A percentile compares a stretch with the other conserved stretches of the same genome.
phyloP scores from a whole-genome alignment of 1,140 invertebrate genomes.

The Polyergus mexicanus region DNA sequence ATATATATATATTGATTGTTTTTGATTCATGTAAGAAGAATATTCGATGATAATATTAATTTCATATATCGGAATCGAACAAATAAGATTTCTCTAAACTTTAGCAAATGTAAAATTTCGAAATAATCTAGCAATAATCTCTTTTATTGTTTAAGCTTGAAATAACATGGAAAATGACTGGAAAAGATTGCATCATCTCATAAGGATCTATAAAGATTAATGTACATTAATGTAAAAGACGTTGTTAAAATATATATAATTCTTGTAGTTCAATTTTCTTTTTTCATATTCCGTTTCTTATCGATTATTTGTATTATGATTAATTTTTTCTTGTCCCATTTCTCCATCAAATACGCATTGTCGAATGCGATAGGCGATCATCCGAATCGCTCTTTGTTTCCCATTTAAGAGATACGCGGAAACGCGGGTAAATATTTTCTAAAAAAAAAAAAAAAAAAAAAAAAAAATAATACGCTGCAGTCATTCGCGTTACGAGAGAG shows the following conservation, averaged over 20 bases:
- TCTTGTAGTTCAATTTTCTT: not conserved
- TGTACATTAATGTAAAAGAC: not conserved
- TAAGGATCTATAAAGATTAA: too few species aligned
- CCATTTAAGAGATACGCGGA: not conserved
- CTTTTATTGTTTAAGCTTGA: slow-evolving; percentile 6
- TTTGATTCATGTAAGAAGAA: not conserved
- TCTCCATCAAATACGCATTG: not conserved
- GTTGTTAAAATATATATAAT: not conserved
- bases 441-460: slow-evolving; percentile 1
- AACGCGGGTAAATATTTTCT: slow-evolving; percentile 24
- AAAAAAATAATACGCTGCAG: slow-evolving; percentile 15
- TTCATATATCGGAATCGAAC: not conserved
- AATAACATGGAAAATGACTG: not conserved
- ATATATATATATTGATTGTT: not conserved
- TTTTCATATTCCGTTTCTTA: not conserved
- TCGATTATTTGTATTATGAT: not conserved
- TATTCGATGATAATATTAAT: not conserved
- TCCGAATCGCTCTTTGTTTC: not conserved
- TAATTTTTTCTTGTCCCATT: too few species aligned
- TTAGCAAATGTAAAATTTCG: not conserved
- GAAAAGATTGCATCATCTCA: not conserved
- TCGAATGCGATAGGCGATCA: not conserved
- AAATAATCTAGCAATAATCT: not conserved
- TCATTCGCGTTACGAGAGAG: slow-evolving; percentile 47
- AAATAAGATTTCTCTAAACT: not conserved